These are phyloP conservation scores for Physocephala rufipes DNA, from an alignment of 2,888 invertebrate genomes.

Conservation along the genomic window DNA sequence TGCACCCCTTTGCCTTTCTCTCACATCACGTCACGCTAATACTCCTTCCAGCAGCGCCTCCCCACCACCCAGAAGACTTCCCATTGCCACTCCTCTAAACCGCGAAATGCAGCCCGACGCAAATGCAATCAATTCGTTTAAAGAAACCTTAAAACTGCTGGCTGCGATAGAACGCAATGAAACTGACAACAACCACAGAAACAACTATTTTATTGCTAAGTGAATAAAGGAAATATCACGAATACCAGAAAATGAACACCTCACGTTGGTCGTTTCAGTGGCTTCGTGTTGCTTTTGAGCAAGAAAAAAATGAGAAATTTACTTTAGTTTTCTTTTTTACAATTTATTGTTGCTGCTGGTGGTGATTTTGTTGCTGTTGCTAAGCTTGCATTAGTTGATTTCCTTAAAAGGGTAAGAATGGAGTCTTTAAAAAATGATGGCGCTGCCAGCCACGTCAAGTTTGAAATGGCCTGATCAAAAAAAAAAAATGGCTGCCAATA, in stretches of 20 bases:
- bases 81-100: background rate
- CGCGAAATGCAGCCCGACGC: background rate
- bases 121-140: background rate
- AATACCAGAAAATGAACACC: slow-evolving; percentile 3
- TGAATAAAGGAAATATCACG: too few relatives aligned
- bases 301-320: background rate
- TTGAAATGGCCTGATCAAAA: slow-evolving; percentile 1
- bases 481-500: slow-evolving; percentile 32
- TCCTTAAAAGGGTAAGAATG: too few relatives aligned
- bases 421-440: slow-evolving; percentile 26
- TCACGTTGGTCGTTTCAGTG: background rate
- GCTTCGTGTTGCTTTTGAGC: slow-evolving; percentile 9
- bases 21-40: too few relatives aligned
- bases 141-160: slow-evolving; percentile 17
- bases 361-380: background rate
- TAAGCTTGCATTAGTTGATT: background rate
- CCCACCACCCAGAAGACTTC: background rate
- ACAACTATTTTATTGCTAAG: background rate
- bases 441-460: background rate
- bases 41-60: background rate
- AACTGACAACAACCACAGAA: too few relatives aligned
- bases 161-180: background rate
- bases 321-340: background rate
- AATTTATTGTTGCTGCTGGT: background rate
- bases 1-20: too few relatives aligned